phyloP scores from a whole-genome alignment of 2,113 vertebrate genomes.

The Peucedramus taeniatus region DNA sequence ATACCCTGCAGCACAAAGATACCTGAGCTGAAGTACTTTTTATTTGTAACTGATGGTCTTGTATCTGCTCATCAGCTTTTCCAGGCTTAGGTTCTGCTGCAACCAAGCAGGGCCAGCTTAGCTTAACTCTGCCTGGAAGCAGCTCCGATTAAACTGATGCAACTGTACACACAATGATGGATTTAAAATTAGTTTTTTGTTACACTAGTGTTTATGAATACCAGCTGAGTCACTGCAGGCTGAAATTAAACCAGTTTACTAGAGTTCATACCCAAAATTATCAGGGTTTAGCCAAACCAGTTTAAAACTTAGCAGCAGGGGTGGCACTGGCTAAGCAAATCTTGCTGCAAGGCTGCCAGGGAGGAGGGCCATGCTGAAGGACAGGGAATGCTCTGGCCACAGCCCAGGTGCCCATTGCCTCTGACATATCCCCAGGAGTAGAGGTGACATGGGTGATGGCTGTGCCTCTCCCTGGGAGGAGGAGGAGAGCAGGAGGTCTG shows the following conservation, averaged over 20 bases:
- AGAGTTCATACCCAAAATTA: slow-evolving; percentile 29
- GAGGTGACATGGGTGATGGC: background rate
- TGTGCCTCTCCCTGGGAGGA: background rate
- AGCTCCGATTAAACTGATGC: background rate
- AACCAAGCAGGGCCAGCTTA: background rate
- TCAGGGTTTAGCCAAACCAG: background rate
- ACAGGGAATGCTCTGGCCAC: background rate
- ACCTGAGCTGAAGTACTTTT: background rate
- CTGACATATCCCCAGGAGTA: background rate
- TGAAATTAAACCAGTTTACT: slow-evolving; percentile 49
- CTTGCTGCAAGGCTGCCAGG: fast-evolving
- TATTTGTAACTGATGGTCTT: background rate
- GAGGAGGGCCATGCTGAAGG: background rate
- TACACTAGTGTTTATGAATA: slow-evolving; percentile 5
- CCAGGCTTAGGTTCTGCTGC: background rate
- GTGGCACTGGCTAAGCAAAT: fast-evolving
- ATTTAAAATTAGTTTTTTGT: slow-evolving; percentile 22
- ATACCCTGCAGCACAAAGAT: background rate
- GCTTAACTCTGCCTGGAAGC: background rate
- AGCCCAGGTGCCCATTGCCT: background rate
- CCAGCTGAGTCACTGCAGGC: background rate
- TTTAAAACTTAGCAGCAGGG: background rate
- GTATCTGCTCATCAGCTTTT: background rate
- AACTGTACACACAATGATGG: background rate
- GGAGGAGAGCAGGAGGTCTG: background rate